Evolutionary conservation across 37 sponge, comb jelly and placozoan genomes (phyloP), one percentile per base, ranked within the genome.

Genomic region (Geodia barretti): DNA sequence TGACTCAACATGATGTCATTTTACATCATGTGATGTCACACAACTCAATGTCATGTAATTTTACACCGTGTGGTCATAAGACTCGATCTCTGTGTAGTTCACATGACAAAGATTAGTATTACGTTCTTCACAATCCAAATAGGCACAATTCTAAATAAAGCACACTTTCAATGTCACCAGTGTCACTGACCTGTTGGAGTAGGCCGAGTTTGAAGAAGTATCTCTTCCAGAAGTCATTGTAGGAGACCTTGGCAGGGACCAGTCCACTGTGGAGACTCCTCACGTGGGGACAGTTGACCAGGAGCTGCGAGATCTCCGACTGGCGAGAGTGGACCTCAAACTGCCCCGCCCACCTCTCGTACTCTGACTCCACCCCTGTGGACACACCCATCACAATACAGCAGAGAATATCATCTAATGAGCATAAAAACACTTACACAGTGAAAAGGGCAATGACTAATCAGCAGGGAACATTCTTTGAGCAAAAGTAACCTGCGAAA

Each of bases 191-290:
- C 79, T 92, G 43, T 63, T 92, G 42, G 11, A 92, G 36, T 34
- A 34, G 47, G 0, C 79, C 65, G 1, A 80, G 61, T 37, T 83
- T 79, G 73, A 73, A 92, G 72, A 87, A 87, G 40, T 92, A 92
- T 31, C 80, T 66, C 25, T 60, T 41, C 92, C 92, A 92, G 76
- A 92, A 92, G 30, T 75, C 58, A 66, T 87, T 84, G 59, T 92
- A 92, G 24, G 92, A 87, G 29, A 87, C 84, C 19, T 78, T 41
- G 1, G 88, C 78, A 3, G 92, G 92, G 21, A 92, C 92, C 58
- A 92, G 76, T 47, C 84, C 84, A 24, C 88, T 39, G 68, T 92
- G 88, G 3, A 87, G 74, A 24, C 60, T 63, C 30, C 88, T 58
- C 11, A 92, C 63, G 60, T 87, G 84, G 9, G 75, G 60, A 28